These are phyloP conservation scores for Onychostoma macrolepis DNA, from an alignment of 2,113 vertebrate species.

Conservation along the genomic window DNA sequence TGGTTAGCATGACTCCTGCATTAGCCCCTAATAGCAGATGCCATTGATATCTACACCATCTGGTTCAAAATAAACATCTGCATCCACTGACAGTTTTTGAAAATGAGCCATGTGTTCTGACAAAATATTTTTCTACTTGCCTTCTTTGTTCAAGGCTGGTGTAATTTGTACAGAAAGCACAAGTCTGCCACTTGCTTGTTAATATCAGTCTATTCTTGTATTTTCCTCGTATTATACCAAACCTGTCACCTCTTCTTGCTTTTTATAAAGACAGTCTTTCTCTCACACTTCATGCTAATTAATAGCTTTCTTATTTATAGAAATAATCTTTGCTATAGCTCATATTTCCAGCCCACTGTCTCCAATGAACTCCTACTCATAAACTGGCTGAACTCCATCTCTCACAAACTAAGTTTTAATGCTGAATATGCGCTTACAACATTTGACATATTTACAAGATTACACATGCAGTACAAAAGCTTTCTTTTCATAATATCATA, in stretches of 20 bases:
- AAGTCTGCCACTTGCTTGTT: neutral
- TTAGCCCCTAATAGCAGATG: neutral
- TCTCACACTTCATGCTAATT: neutral
- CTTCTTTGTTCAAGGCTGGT: neutral
- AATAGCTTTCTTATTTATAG: neutral
- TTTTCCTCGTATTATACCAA: neutral
- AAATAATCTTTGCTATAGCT: slow-evolving; percentile 13
- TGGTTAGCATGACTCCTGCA: neutral
- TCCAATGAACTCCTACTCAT: slow-evolving; percentile 5
- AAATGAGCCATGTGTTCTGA: neutral
- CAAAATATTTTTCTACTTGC: neutral
- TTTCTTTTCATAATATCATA: neutral
- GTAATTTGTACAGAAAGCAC: neutral
- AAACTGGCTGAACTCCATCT: neutral
- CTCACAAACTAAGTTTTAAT: neutral
- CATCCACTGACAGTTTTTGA: neutral
- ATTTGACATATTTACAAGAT: slow-evolving; percentile 40
- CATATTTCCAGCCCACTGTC: neutral
- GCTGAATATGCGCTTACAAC: neutral
- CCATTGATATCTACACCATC: neutral
- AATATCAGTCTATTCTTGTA: neutral
- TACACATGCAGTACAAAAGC: neutral
- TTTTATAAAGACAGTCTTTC: neutral
- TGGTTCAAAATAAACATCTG: neutral
- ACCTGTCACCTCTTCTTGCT: neutral